A percentile compares a stretch with the other conserved stretches of the same genome.
Conservation (phyloP, 2,113 vertebrate species). For the Pagrus major region DNA sequence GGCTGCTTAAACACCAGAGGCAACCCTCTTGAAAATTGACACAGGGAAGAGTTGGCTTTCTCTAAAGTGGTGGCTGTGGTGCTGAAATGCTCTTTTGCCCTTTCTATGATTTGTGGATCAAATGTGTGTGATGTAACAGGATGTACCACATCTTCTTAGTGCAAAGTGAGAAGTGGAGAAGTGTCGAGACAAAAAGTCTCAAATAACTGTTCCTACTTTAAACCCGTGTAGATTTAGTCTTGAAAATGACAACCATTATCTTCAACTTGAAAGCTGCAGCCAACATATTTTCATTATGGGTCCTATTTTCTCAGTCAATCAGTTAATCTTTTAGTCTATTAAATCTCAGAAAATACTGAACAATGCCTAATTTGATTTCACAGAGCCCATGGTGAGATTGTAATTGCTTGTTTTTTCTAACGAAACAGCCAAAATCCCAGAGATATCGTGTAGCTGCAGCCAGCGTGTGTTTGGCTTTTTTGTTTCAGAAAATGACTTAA, state of each 20-base stretch:
- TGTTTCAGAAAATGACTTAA: not conserved
- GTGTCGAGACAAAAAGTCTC: not conserved
- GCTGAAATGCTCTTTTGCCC: slow-evolving; percentile 29
- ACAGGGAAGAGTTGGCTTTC: slow-evolving; percentile 11
- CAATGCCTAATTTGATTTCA: not conserved
- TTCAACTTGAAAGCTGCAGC: not conserved
- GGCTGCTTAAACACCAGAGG: slow-evolving; percentile 32
- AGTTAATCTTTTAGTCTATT: not conserved
- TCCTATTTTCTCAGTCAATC: not conserved
- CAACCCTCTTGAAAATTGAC: slow-evolving; percentile 36
- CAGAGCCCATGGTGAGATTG: not conserved
- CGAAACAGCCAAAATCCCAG: not conserved
- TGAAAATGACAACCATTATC: not conserved
- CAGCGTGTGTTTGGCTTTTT: not conserved
- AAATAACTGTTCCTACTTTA: not conserved
- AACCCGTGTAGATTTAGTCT: not conserved
- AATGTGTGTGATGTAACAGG: slow-evolving; percentile 38
- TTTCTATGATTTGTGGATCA: slow-evolving; percentile 31
- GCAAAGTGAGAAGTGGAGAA: slow-evolving; percentile 10
- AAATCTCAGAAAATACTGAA: not conserved
- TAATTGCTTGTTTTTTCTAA: not conserved
- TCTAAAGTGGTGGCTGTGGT: slow-evolving; percentile 27
- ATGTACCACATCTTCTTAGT: slow-evolving; percentile 1
- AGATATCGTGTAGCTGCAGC: not conserved
- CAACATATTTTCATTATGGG: not conserved